These are phyloP conservation scores for Busseola fusca DNA, from an alignment of 2,888 invertebrate species.

Conservation along the genomic window DNA sequence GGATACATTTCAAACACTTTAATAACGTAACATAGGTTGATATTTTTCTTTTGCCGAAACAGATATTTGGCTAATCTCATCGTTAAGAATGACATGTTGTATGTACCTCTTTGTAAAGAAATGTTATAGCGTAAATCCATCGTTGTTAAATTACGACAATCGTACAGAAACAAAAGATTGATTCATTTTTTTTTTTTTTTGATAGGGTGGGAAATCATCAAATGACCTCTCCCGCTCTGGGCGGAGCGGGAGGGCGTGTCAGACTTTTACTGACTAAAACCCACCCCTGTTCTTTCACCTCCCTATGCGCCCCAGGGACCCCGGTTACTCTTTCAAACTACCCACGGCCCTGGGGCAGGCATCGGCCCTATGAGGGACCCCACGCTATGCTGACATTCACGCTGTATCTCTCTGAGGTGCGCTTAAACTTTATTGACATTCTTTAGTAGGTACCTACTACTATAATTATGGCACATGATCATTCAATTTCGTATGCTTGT, in stretches of 20 bases:
- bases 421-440: background rate
- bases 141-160: background rate
- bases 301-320: too few species aligned
- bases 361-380: too few species aligned
- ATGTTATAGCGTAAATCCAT: constrained; percentile 2
- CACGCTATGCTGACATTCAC: too few species aligned
- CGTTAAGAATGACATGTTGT: background rate
- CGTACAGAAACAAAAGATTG: background rate
- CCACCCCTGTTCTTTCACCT: too few species aligned
- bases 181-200: background rate
- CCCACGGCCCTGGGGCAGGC: too few species aligned
- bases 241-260: too few species aligned
- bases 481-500: background rate
- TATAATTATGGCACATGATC: constrained; percentile 21
- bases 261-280: too few species aligned
- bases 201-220: too few species aligned
- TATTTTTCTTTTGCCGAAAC: background rate
- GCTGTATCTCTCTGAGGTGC: too few species aligned
- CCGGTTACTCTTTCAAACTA: too few species aligned
- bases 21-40: background rate
- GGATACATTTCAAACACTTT: background rate
- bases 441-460: background rate
- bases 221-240: too few species aligned
- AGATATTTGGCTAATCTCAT: background rate
- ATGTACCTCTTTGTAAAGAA: constrained; percentile 7